Base-by-base conservation (phyloP, 2,113 vertebrate species). In the Syngnathus floridae region DNA sequence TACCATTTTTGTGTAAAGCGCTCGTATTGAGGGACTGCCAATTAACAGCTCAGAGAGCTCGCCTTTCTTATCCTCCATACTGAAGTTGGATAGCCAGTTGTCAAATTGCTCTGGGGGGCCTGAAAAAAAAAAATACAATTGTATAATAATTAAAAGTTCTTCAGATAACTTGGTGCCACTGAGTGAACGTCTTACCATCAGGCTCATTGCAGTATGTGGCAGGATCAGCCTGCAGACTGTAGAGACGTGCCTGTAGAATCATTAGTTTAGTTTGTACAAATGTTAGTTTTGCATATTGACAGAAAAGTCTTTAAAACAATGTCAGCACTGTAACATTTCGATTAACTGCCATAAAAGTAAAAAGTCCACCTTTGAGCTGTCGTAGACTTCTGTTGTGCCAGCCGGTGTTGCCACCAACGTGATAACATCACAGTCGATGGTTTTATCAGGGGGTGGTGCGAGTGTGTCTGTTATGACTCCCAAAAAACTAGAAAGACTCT, bases 141-240 rank as follows among this genome's bases (percentile, higher is more conserved):
- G 3, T 31, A 31, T 31, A 3, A 31, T 31, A 31, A 31, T 31
- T 31, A 31, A 31, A 31, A 31, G 26, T 31, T 31, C 26, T 31
- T 21, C 21, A 17, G 3, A 51, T 21, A 19, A 4, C 46, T 8
- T 7, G 19, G 6, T 8, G 9, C 4, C 3, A 49, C 46, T 7
- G 1, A 31, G 14, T 56, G 2, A 13, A 60, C 6, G 19, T 22
- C 40, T 82, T 75, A 98, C 97, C 97, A 21, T 98, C 97, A 2
- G 96, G 95, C 76, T 99, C 96, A 0, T 98, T 99, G 93, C 97
- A 99, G 90, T 99, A 99, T 7, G 97, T 99, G 16, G 95, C 96
- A 0, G 96, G 97, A 73, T 99, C 96, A 1, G 96, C 96, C 84
- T 98, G 97, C 60, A 98, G 90, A 86, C 92, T 94, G 87, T 99